Conservation (phyloP, 2,888 invertebrate species). For the Empis livida region DNA sequence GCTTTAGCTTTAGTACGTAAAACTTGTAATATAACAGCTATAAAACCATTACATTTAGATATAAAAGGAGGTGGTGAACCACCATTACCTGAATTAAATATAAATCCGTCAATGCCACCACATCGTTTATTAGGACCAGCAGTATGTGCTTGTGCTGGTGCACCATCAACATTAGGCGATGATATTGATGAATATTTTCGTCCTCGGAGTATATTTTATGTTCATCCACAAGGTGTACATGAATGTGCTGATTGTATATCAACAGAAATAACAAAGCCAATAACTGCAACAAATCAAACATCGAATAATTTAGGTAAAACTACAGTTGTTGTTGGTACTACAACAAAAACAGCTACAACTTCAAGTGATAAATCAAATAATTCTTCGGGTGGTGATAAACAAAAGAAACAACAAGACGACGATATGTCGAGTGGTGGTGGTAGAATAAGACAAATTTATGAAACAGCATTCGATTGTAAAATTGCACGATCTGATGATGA, state of each 20-base stretch:
- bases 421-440: constrained; percentile 39
- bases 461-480: constrained; percentile 82
- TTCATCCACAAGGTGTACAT: constrained; percentile 52
- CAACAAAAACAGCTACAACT: neutral
- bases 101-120: constrained; percentile 50
- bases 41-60: constrained; percentile 1
- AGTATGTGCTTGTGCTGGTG: constrained; percentile 60
- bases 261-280: constrained; percentile 12
- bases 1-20: constrained; percentile 34
- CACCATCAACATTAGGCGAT: constrained; percentile 46
- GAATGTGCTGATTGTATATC: constrained; percentile 36
- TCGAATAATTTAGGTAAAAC: constrained; percentile 1
- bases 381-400: neutral
- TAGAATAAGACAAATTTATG: constrained; percentile 65
- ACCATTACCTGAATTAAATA: constrained; percentile 13
- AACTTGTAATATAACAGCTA: constrained; percentile 28
- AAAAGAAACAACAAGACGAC: constrained; percentile 23
- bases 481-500: constrained; percentile 67
- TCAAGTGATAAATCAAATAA: constrained; percentile 12
- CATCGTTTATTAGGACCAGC: constrained; percentile 51
- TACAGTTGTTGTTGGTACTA: neutral
- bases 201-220: constrained; percentile 53
- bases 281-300: neutral
- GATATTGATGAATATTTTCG: constrained; percentile 51
- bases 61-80: constrained; percentile 16